Base-by-base conservation (phyloP, 1,140 invertebrate species). In the Drosophila lowei region DNA sequence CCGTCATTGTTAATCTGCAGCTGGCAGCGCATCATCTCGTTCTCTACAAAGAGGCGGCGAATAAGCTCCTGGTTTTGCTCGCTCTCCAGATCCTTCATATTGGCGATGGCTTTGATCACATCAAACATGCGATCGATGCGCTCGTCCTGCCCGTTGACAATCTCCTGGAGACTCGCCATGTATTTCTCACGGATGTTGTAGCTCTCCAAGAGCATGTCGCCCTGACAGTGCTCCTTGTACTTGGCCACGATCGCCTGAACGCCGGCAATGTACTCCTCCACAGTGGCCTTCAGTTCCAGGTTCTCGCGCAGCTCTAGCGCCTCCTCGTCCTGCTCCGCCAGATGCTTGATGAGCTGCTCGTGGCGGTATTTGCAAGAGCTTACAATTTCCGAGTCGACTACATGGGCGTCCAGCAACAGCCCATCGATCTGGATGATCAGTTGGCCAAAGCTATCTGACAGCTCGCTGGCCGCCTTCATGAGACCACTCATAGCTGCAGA, bases 231-330 rank as follows among this genome's bases (percentile, higher is more conserved):
- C 30, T 58, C 23, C n/a, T 48, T 74, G 48, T 83, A 88, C 50
- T 88, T 86, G 7, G 34, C 16, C 60, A 78, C 75, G 2, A 86
- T 76, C 6, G 23, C 15, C 4, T 63, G 41, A 0, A 88, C 47
- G 15, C 78, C 71, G 1, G 7, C 7, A 6, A 66, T 48, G 8
- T 58, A 88, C 44, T 83, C 78, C 0, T 72, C 66, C 42, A 61
- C 59, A 6, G 70, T 72, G 11, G 21, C 50, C 48, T 83, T 88
- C 0, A 86, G 71, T 2, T 88, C 78, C 1, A 44, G 11, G 5
- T 86, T 88, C n/a, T 75, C 75, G 11, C 79, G 77, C 57, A 85
- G 43, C 50, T 66, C 6, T 7, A 63, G 41, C 42, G 86, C 42
- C n/a, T 81, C 73, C 11, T 44, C 44, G 30, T 50, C 64, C 9